Evolutionary conservation across 2,797 vertebrate genomes (phyloP), one percentile per base, ranked within the genome.

Genomic region (Triplophysa bombifrons): DNA sequence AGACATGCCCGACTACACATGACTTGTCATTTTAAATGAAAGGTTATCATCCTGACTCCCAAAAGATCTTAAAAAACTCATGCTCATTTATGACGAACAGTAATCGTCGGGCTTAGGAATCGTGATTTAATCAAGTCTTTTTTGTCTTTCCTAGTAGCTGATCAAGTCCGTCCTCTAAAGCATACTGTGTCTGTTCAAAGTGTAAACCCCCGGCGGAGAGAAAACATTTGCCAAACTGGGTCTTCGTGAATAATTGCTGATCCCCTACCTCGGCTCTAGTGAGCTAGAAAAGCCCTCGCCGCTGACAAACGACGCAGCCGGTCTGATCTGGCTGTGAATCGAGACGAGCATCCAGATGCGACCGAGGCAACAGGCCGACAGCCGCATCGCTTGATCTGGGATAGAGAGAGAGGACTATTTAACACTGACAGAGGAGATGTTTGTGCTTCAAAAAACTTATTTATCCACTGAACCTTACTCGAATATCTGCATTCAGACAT

Each of bases 291-390:
- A 83, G 86, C 77, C 85, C 88, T 89, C 72, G 22, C 55, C 38
- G 77, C 76, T 92, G 90, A 93, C 89, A 90, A 93, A 92, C 85
- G 84, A 86, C 87, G 80, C 74, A 27, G 85, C 86, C 85, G 72
- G 80, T 82, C 86, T 88, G 87, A 82, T 84, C 86, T 84, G 83
- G 77, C 48, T 87, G 92, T 86, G 88, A 86, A 76, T 89, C 89
- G 88, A 22, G 68, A 88, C 86, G 85, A 73, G 85, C 90, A 84
- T 91, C 78, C 71, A 91, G 88, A 92, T 88, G 88, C 85, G 69
- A 67, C 46, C 70, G 84, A 58, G 76, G 83, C 72, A 87, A 73
- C 79, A 83, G 55, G 81, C 77, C 83, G 71, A 67, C 22, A 19
- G 63, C 73, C 61, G 48, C 76, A 78, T 81, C 80, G 83, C 85